Evolutionary conservation across 1,140 invertebrate species (phyloP), one percentile per base, ranked within the genome.

Genomic region (Eupeodes corollae): DNA sequence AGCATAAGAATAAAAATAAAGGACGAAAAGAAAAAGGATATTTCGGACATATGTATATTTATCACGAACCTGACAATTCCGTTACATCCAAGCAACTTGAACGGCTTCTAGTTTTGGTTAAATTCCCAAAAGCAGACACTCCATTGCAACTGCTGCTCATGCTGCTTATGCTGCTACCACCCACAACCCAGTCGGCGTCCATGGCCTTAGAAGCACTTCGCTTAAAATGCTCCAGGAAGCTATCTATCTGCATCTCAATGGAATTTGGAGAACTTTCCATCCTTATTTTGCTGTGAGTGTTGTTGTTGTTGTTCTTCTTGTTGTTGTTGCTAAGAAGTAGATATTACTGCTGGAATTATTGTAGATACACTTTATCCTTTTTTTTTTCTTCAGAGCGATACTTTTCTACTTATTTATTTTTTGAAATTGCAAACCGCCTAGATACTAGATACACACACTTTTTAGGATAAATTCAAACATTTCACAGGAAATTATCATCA

Each of bases 241-340:
- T 81, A 75, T 86, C 84, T 69, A 86, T 85, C 70, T 86, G 82
- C 52, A 77, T 82, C 70, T 86, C 84, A 63, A 86, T 82, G 49
- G 76, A 81, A 50, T 75, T 79, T 53, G 79, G 79, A 53, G 80
- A 81, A 59, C 69, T 76, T 52, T 78, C 78, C 78, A 82, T 81
- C 42, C 51, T 56, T 43, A 15, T 15, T 35, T 35, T 35, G 21
- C 8, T 26, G 21, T 26, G 3, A 26, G 3, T 26, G 21, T 26
- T 5, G n/a, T n/a, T n/a, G n/a, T n/a, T n/a, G n/a, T n/a, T n/a
- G n/a, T n/a, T n/a, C n/a, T n/a, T n/a, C n/a, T n/a, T n/a, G n/a
- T n/a, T n/a, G n/a, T n/a, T n/a, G n/a, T n/a, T n/a, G n/a, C n/a
- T n/a, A n/a, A n/a, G n/a, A n/a, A n/a, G n/a, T n/a, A 26, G 8